Conservation (phyloP, 2,888 invertebrate species). For the Nemoura dubitans region DNA sequence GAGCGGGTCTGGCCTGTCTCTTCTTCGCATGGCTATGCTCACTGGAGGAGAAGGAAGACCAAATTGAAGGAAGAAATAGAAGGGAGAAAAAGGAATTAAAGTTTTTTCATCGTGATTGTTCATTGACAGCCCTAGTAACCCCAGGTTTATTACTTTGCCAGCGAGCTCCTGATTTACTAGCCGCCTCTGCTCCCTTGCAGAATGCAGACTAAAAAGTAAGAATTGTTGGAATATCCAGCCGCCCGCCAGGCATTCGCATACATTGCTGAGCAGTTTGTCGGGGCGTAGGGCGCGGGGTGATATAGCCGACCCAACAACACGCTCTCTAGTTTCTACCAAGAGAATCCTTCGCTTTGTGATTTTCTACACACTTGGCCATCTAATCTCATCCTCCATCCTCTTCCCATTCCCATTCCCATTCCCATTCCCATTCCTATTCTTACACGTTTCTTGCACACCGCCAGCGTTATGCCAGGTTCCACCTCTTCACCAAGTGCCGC, state of each 20-base stretch:
- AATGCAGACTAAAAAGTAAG: neutral
- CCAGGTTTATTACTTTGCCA: slow-evolving; percentile 36
- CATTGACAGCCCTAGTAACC: slow-evolving; percentile 37
- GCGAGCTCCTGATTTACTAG: slow-evolving; percentile 33
- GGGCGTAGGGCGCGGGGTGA: neutral
- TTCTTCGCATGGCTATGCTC: neutral
- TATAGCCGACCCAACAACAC: neutral
- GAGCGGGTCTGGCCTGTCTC: neutral
- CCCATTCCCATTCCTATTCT: neutral
- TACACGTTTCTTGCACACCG: neutral
- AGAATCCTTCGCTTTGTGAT: slow-evolving; percentile 7
- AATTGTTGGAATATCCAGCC: neutral
- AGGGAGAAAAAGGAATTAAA: slow-evolving; percentile 38
- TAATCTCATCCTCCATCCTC: neutral
- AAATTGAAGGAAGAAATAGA: slow-evolving; percentile 36
- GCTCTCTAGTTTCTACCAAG: neutral
- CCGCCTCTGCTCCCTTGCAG: neutral
- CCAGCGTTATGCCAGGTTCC: neutral
- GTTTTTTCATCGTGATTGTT: slow-evolving; percentile 39
- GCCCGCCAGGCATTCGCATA: neutral
- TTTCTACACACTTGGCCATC: neutral
- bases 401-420: neutral
- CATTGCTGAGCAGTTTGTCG: neutral
- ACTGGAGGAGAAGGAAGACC: slow-evolving; percentile 19
- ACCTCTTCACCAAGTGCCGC: neutral